These are phyloP conservation scores for Brachystomella parvula DNA, from an alignment of 1,140 invertebrate genomes.

Conservation along the genomic window DNA sequence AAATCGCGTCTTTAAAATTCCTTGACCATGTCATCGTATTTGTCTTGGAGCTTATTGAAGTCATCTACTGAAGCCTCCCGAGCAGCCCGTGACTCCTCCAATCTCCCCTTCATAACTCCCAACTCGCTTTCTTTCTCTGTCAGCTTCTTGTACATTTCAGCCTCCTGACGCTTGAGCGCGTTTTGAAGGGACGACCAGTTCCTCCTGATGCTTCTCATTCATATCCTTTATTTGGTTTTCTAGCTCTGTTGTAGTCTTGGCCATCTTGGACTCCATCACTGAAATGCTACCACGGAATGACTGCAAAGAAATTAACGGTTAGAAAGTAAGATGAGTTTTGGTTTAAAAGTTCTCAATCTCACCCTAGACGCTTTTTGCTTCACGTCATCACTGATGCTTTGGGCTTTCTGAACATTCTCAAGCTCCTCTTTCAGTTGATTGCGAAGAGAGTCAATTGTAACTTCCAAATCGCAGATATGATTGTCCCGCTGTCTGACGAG, in stretches of 20 bases:
- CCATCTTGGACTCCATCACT: no score
- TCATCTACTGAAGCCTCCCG: background rate
- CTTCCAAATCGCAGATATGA: no score
- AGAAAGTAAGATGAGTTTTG: no score
- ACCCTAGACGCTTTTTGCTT: no score
- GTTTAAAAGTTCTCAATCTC: no score
- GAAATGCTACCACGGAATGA: no score
- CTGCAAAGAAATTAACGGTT: no score
- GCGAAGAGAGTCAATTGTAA: no score
- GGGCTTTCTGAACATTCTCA: no score
- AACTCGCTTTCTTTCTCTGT: background rate
- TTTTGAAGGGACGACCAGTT: background rate
- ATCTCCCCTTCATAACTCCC: background rate
- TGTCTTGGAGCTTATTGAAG: background rate
- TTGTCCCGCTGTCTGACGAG: no score
- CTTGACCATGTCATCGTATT: background rate
- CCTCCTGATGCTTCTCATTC: background rate
- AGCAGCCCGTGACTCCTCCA: background rate
- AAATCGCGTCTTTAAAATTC: background rate
- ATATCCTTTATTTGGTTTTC: background rate
- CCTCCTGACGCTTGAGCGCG: conserved; percentile 3
- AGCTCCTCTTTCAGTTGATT: no score
- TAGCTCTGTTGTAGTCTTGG: background rate
- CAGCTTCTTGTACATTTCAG: background rate
- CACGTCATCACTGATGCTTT: no score